Percentiles rank a stretch among this genome's conserved stretches.
phyloP scores from a whole-genome alignment of 2,888 invertebrate genomes.

The Acrobeloides nanus region DNA sequence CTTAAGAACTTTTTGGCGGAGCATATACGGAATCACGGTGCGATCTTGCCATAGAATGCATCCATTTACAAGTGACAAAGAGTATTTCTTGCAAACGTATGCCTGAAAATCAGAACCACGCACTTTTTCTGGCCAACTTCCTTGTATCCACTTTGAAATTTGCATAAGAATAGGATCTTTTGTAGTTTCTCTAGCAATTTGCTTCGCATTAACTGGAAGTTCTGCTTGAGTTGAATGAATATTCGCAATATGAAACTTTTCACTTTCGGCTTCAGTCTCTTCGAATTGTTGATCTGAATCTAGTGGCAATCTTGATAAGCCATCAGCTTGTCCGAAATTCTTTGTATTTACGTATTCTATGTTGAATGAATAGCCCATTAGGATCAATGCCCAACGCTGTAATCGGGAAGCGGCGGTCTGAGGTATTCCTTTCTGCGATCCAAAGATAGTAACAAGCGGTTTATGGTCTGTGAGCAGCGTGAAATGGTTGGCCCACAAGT shows the following conservation, averaged over 20 bases:
- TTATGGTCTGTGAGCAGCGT: constrained; percentile 38
- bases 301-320: constrained; percentile 40
- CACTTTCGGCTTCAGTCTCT: too few species aligned
- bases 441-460: constrained; percentile 50
- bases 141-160: background rate
- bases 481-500: constrained; percentile 55
- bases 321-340: constrained; percentile 50
- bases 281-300: constrained; percentile 11
- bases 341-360: constrained; percentile 44
- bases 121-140: background rate
- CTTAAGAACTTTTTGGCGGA: constrained; percentile 24
- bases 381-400: constrained; percentile 39
- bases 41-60: constrained; percentile 32
- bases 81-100: too few species aligned
- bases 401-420: constrained; percentile 39
- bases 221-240: too few species aligned
- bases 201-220: too few species aligned
- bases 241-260: too few species aligned
- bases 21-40: constrained; percentile 34
- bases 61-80: constrained; percentile 29
- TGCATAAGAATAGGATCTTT: constrained; percentile 1
- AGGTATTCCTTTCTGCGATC: constrained; percentile 31
- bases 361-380: constrained; percentile 52
- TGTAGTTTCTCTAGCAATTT: constrained; percentile 2
- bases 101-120: too few species aligned